phyloP scores from a whole-genome alignment of 2,797 vertebrate species.

The Knipowitschia caucasica region DNA sequence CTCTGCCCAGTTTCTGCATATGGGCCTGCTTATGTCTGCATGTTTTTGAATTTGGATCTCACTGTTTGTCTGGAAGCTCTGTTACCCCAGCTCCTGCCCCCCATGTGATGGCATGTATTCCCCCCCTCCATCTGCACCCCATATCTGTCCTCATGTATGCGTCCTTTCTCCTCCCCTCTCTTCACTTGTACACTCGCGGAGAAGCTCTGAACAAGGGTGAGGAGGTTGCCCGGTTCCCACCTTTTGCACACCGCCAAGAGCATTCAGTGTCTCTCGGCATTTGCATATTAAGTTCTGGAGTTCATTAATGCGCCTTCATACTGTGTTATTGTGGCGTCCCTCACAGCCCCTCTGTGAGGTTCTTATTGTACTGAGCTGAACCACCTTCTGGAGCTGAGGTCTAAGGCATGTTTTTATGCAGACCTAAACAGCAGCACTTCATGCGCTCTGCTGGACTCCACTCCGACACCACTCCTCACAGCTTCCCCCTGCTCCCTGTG shows the following conservation, averaged over 20 bases:
- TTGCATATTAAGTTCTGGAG: slow-evolving; percentile 55
- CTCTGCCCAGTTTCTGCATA: slow-evolving; percentile 43
- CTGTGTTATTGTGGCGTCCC: slow-evolving; percentile 54
- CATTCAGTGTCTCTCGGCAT: slow-evolving; percentile 47
- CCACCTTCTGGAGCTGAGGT: slow-evolving; percentile 43
- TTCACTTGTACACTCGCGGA: slow-evolving; percentile 48
- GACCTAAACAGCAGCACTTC: slow-evolving; percentile 56
- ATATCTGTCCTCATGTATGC: slow-evolving; percentile 53
- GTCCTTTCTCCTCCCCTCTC: slow-evolving; percentile 55
- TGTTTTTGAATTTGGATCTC: slow-evolving; percentile 57
- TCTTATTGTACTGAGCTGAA: slow-evolving; percentile 38
- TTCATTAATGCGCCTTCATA: slow-evolving; percentile 67
- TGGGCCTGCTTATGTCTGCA: slow-evolving; percentile 41
- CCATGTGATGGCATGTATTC: slow-evolving; percentile 50
- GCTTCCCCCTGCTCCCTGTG: slow-evolving; percentile 19
- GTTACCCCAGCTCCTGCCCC: slow-evolving; percentile 56
- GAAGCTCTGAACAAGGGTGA: slow-evolving; percentile 70
- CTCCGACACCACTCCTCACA: slow-evolving; percentile 32
- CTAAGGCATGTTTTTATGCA: slow-evolving; percentile 41
- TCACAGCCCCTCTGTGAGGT: slow-evolving; percentile 26
- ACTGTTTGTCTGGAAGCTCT: slow-evolving; percentile 50
- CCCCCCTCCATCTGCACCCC: slow-evolving; percentile 42
- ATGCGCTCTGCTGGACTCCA: slow-evolving; percentile 55
- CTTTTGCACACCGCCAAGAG: slow-evolving; percentile 51
- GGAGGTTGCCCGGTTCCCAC: slow-evolving; percentile 80